Base-by-base conservation (phyloP, 2,888 invertebrate species). In the Xestobium rufovillosum region DNA sequence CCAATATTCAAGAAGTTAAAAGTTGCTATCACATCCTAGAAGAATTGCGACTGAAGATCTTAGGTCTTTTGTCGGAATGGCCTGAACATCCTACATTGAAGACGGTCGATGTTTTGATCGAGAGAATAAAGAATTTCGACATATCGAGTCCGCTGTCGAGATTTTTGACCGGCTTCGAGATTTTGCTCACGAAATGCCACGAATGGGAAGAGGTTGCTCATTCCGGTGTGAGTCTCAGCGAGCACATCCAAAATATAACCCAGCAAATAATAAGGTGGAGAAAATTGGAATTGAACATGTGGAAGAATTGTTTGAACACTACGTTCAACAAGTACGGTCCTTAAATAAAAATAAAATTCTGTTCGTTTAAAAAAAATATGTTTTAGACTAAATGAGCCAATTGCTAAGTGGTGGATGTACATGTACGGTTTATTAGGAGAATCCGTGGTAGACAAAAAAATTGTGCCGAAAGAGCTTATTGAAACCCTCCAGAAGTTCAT, bases 131-230 rank as follows among this genome's bases (percentile, higher is more conserved):
- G 14, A 63, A 65, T 11, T 88, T 96, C 60, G 73, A 87, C 0
- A 72, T 90, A 0, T 80, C 80, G 1, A 83, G 86, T 44, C 84
- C 96, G 0, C 68, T 97, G 3, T 83, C 90, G 40, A 80, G 91
- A 46, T 91, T 90, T 56, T 75, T 94, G 2, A 84, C 87, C 0
- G 95, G 95, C 1, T 70, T 97, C 34, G 97, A 98, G 63, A 69
- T 94, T 31, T 67, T 98, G 1, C 69, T 96, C 1, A 80, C 82
- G 42, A 85, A 87, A 53, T 72, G 86, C 33, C 78, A 91, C 45
- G 85, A 91, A 53, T 96, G 95, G 96, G 90, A 96, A 61, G 80
- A 83, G 51, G 85, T 87, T 49, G 92, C 95, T 0, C 89, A 90
- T 53, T 78, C 75, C 46, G 83, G 82, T 3, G 89, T 95, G 40